phyloP scores from a whole-genome alignment of 1,140 invertebrate genomes.

The Chrysopa pallens region DNA sequence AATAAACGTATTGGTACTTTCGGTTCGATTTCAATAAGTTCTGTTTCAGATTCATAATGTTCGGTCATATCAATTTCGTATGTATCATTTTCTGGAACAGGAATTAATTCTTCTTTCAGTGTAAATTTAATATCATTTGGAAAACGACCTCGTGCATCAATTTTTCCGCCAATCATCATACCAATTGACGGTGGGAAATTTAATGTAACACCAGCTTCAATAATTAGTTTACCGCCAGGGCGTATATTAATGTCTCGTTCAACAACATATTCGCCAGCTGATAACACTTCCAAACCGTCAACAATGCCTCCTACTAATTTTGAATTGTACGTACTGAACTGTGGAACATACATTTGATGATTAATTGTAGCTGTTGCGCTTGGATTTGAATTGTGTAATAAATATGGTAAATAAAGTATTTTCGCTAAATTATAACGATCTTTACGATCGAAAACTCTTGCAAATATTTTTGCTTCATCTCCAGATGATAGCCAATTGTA shows the following conservation, averaged over 20 bases:
- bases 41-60: conserved; percentile 27
- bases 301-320: conserved; percentile 74
- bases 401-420: conserved; percentile 68
- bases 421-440: conserved; percentile 83
- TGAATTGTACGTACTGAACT: conserved; percentile 45
- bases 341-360: conserved; percentile 54
- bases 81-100: conserved; percentile 40
- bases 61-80: conserved; percentile 31
- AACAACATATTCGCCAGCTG: conserved; percentile 65
- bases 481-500: conserved; percentile 82
- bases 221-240: conserved; percentile 67
- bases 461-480: conserved; percentile 60
- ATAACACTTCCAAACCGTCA: conserved; percentile 62
- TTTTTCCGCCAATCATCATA: conserved; percentile 86
- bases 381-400: conserved; percentile 69
- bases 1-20: conserved; percentile 52
- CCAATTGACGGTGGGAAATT: conserved; percentile 80
- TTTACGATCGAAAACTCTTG: conserved; percentile 72
- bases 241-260: conserved; percentile 80
- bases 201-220: conserved; percentile 74
- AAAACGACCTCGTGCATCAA: conserved; percentile 62
- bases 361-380: conserved; percentile 55
- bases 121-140: conserved; percentile 63
- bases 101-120: conserved; percentile 49
- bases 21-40: conserved; percentile 28